Base-by-base conservation (phyloP, 2,797 vertebrate species). In the Anguilla pacifica region DNA sequence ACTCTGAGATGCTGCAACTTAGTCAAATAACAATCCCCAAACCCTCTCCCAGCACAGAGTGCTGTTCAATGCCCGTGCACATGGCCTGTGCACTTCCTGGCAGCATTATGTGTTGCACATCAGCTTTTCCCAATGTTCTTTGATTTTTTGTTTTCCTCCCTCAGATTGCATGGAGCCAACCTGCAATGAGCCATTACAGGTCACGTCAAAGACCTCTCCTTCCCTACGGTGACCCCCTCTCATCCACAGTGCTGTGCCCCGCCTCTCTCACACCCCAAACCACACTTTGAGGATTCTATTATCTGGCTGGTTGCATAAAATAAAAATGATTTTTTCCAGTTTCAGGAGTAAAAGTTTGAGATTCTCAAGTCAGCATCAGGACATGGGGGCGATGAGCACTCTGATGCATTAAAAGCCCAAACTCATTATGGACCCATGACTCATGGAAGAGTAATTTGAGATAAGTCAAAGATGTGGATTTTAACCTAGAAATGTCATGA, bases 391-490 rank as follows among this genome's bases (percentile, higher is more conserved):
- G 72, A 77, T 13, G 28, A 43, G 72, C 72, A 77, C 31, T 77
- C 72, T 4, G 5, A 77, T 5, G 13, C 72, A 57, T 43, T 77
- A 0, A 39, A 77, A 77, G 28, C 72, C 70, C 72, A 77, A 35
- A 7, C 35, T 77, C 72, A 77, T 77, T 43, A 19, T 19, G 72
- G 35, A 39, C 72, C 4, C 70, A 39, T 35, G 72, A 43, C 72
- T 77, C 35, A 77, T 43, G 72, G n/a, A 35, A 77, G 31, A n/a
- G 35, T 43, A 17, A 77, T 77, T 77, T 77, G 72, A 43, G 35
- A 81, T 81, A 46, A 81, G 39, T 81, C 77, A 81, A 49, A 81
- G 77, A 49, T 81, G 49, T 81, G 77, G 77, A 81, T 81, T 81
- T 81, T 43, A n/a, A 10, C 77, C 77, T 81, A 81, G 39, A 81